Evolutionary conservation across 1,140 invertebrate species (phyloP).

Genomic region (Cydia strobilella): DNA sequence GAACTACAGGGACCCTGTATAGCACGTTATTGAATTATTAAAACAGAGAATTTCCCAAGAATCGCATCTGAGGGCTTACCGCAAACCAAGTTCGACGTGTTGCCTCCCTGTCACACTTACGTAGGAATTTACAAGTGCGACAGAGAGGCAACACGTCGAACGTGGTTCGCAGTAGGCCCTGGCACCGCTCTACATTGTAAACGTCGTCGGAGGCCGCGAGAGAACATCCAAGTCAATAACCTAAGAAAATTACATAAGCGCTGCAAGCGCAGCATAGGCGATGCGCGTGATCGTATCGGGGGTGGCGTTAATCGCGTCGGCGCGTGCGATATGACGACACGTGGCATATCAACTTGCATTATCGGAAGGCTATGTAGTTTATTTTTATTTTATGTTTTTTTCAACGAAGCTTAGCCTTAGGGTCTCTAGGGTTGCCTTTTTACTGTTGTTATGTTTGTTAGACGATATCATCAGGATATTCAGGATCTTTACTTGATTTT

Average conservation of each 20-base stretch:
- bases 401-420: too few species aligned
- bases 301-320: neutral
- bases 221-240: conserved; percentile 27
- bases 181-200: neutral
- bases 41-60: conserved; percentile 1
- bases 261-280: neutral
- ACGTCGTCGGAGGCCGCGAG: neutral
- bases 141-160: too few species aligned
- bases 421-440: too few species aligned
- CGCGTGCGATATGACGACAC: conserved; percentile 6
- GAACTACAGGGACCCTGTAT: neutral
- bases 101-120: too few species aligned
- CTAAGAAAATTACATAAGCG: conserved; percentile 31
- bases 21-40: neutral
- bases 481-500: too few species aligned
- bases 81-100: too few species aligned
- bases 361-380: neutral
- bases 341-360: neutral
- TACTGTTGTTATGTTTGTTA: too few species aligned
- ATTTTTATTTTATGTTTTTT: neutral
- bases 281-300: conserved; percentile 11
- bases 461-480: too few species aligned
- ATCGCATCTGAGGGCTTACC: too few species aligned
- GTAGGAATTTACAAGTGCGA: too few species aligned
- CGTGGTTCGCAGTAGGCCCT: too few species aligned